Conservation (phyloP, 2,888 invertebrate species). For the Orchesellides sinensis region DNA sequence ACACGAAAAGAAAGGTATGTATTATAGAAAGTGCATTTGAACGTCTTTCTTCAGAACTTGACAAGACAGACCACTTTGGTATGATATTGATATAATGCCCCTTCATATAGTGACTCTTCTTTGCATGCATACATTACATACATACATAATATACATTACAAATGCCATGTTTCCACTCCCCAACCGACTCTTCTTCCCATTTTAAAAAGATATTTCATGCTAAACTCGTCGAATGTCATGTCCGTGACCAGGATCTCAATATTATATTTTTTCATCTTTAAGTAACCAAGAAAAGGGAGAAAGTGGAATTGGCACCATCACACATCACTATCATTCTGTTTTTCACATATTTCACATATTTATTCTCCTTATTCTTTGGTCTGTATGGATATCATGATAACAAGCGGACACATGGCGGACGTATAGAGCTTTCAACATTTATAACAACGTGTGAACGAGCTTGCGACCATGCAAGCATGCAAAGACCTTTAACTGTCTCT, state of each 20-base stretch:
- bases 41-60: no score
- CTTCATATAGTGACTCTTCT: neutral
- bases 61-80: neutral
- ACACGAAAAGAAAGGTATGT: neutral
- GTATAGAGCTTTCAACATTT: neutral
- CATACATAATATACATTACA: neutral
- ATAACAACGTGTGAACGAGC: neutral
- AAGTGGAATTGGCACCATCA: slow-evolving; percentile 42
- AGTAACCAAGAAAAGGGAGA: slow-evolving; percentile 9
- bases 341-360: neutral
- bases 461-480: no score
- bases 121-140: neutral
- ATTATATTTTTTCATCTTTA: slow-evolving; percentile 9
- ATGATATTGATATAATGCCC: neutral
- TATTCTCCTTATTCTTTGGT: slow-evolving; percentile 1
- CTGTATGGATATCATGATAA: slow-evolving; percentile 10
- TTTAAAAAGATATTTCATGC: slow-evolving; percentile 45
- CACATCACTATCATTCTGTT: slow-evolving; percentile 9
- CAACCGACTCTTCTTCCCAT: neutral
- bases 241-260: slow-evolving; percentile 50
- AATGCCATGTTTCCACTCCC: neutral
- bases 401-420: neutral
- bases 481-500: slow-evolving; percentile 41
- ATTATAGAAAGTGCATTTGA: neutral
- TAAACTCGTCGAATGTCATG: slow-evolving; percentile 48